Evolutionary conservation across 2,888 invertebrate species (phyloP).

Genomic region (Sinohyriopsis cumingii): DNA sequence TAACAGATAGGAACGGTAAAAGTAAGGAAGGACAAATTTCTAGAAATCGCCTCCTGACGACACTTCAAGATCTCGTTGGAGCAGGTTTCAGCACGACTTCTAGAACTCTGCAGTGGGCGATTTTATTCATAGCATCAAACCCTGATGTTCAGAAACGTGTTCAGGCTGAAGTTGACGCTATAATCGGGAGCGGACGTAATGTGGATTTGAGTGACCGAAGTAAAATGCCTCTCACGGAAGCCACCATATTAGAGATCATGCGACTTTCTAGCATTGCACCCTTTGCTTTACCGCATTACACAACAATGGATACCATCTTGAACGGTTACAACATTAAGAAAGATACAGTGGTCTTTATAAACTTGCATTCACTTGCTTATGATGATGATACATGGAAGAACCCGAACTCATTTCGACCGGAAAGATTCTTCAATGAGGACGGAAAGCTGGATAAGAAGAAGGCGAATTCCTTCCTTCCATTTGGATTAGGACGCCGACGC

Average conservation of each 20-base stretch:
- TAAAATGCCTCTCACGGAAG: slow-evolving; percentile 38
- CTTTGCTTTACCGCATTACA: slow-evolving; percentile 44
- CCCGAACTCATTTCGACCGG: slow-evolving; percentile 20
- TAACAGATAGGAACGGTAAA: slow-evolving; percentile 11
- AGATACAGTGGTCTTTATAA: slow-evolving; percentile 25
- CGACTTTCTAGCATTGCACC: slow-evolving; percentile 36
- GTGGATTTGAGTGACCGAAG: slow-evolving; percentile 27
- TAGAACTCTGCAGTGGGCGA: slow-evolving; percentile 34
- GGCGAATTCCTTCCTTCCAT: slow-evolving; percentile 33
- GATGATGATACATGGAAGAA: slow-evolving; percentile 18
- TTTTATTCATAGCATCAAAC: slow-evolving; percentile 37
- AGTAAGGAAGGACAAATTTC: slow-evolving; percentile 6
- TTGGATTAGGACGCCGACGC: slow-evolving; percentile 44
- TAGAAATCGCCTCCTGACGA: slow-evolving; percentile 21
- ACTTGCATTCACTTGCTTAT: slow-evolving; percentile 25
- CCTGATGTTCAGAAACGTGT: slow-evolving; percentile 42
- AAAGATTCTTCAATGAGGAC: slow-evolving; percentile 17
- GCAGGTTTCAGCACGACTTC: slow-evolving; percentile 48
- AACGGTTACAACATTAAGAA: slow-evolving; percentile 8
- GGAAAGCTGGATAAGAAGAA: slow-evolving; percentile 8
- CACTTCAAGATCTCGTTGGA: slow-evolving; percentile 38
- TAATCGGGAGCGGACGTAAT: slow-evolving; percentile 25
- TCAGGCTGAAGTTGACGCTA: slow-evolving; percentile 45
- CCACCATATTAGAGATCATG: slow-evolving; percentile 43
- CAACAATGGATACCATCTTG: slow-evolving; percentile 21